Percentiles rank a stretch among this genome's conserved stretches.
Conservation (phyloP, 1,140 invertebrate genomes). For the Drosophila pseudoananassae region DNA sequence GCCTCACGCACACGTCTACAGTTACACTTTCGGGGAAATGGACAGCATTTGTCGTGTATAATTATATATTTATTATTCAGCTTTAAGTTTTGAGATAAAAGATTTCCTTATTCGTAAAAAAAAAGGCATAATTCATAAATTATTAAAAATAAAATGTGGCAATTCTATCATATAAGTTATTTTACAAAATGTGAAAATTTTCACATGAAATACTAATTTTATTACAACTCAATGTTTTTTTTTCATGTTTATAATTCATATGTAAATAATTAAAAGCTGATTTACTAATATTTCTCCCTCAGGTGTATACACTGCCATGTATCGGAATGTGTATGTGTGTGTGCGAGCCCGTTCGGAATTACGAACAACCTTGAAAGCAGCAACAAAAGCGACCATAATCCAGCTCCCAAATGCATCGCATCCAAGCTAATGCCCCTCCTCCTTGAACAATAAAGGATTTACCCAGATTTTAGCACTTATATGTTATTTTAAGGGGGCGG, state of each 20-base stretch:
- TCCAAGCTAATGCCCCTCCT: constrained; percentile 19
- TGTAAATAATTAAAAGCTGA: neutral
- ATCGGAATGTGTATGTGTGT: constrained; percentile 24
- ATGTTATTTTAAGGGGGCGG: constrained; percentile 12
- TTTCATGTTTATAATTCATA: neutral
- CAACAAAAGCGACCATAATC: constrained; percentile 58
- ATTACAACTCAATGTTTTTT: too few species aligned
- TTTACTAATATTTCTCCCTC: neutral
- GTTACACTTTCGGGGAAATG: neutral
- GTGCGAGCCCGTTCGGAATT: constrained; percentile 41
- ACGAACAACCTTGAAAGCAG: constrained; percentile 60
- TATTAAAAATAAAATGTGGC: too few species aligned
- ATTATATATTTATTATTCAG: neutral
- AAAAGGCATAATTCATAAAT: too few species aligned
- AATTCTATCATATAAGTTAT: too few species aligned
- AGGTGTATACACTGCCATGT: constrained; percentile 11
- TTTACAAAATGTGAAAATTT: too few species aligned
- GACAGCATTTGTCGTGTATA: neutral
- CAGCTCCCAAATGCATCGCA: constrained; percentile 14
- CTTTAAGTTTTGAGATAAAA: too few species aligned
- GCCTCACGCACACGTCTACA: constrained; percentile 7
- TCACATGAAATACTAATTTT: too few species aligned
- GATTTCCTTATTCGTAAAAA: too few species aligned
- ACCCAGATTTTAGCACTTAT: constrained; percentile 51
- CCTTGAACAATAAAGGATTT: constrained; percentile 35